Base-by-base conservation (phyloP, 2,888 invertebrate genomes). In the Dasysyrphus albostriatus region DNA sequence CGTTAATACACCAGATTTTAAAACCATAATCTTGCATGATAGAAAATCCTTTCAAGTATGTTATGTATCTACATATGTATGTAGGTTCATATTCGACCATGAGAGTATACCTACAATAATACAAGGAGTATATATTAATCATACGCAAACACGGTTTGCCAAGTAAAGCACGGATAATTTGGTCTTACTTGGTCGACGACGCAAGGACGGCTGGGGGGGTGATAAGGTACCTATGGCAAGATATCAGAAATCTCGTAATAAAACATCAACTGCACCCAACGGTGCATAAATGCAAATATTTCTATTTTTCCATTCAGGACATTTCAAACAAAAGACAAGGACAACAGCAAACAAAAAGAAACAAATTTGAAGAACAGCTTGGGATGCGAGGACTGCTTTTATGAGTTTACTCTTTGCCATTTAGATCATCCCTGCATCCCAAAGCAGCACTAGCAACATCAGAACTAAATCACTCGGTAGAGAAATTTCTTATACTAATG, bases 381-480 rank as follows among this genome's bases (percentile, higher is more conserved):
- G 67, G 19, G 44, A 74, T 73, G 58, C 65, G n/a, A 54, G 73
- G 49, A 77, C 74, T 59, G 49, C 78, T 72, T 78, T 87, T 87
- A 87, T 87, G 87, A 87, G 87, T 82, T 87, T 87, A 87, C 83
- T 87, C 87, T 87, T 83, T 87, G 87, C 83, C 87, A 83, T 87
- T 87, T 78, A 83, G 78, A 87, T 87, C 83, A 87, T 83, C 82
- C 63, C 24, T n/a, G 29, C 37, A 42, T 42, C 16, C 83, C 59
- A 59, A 56, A 78, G 87, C 87, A 83, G 87, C 77, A 83, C 78
- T 51, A 65, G 69, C 78, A 70, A 75, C 87, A 87, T 87, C 83
- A 83, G 83, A 83, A 83, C 87, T 87, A 87, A 87, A 78, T 87
- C 87, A 87, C 70, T 78, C 74, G 83, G 74, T 72, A 83, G 73